phyloP scores from a whole-genome alignment of 2,888 invertebrate genomes.

The Zaprionus bogoriensis region DNA sequence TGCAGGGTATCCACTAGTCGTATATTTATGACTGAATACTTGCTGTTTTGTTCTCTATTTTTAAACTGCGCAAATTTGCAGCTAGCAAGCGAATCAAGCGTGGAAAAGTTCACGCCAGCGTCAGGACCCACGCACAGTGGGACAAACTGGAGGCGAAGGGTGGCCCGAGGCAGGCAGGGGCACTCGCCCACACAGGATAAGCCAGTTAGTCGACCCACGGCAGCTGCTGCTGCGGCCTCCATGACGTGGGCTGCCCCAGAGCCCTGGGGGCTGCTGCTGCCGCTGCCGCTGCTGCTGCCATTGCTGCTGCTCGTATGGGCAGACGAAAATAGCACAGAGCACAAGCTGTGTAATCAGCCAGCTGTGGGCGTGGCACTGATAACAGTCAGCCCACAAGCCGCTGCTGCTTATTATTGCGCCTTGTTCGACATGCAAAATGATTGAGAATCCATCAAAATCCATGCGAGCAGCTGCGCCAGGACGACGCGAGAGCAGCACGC shows the following conservation, averaged over 20 bases:
- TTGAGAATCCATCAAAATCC: constrained; percentile 68
- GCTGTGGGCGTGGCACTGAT: constrained; percentile 46
- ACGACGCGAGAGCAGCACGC: constrained; percentile 26
- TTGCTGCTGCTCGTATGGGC: constrained; percentile 18
- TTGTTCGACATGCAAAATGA: constrained; percentile 70
- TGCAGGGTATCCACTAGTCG: neutral
- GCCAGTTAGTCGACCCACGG: constrained; percentile 2
- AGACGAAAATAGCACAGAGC: constrained; percentile 28
- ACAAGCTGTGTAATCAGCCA: constrained; percentile 29
- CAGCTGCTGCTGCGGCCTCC: constrained; percentile 34
- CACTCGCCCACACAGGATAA: constrained; percentile 31
- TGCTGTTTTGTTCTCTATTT: neutral
- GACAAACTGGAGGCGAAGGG: neutral
- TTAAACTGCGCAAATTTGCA: constrained; percentile 13
- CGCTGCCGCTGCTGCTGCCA: constrained; percentile 1
- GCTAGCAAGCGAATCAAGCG: constrained; percentile 13
- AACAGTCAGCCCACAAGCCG: constrained; percentile 15
- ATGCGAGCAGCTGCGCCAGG: constrained; percentile 50
- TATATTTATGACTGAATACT: too few species aligned
- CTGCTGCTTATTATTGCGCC: constrained; percentile 39
- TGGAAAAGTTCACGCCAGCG: constrained; percentile 31
- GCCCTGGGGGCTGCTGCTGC: constrained; percentile 16
- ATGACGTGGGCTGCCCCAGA: too few species aligned
- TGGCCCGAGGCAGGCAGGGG: neutral
- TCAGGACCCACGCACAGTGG: constrained; percentile 16